Evolutionary conservation across 2,113 vertebrate genomes (phyloP).

Genomic region (Toxotes jaculatrix): DNA sequence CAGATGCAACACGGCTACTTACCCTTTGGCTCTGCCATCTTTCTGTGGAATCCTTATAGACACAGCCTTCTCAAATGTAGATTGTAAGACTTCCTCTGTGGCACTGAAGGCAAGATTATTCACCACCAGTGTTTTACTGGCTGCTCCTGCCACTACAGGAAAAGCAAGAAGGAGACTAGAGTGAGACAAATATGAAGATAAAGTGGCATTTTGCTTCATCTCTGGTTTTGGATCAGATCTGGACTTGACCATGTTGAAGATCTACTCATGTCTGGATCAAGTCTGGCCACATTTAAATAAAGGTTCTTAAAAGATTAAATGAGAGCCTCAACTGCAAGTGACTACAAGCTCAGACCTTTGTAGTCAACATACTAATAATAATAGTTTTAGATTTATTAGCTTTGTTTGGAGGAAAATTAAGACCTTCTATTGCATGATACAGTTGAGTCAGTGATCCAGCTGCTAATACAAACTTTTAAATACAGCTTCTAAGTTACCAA

Average conservation of each 20-base stretch:
- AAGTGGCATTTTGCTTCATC: not conserved
- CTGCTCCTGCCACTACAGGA: not conserved
- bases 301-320: too few relatives aligned
- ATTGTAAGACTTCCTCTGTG: constrained; percentile 90
- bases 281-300: too few relatives aligned
- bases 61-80: constrained; percentile 92
- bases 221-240: constrained; percentile 16
- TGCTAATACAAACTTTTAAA: too few relatives aligned
- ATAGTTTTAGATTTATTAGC: too few relatives aligned
- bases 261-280: too few relatives aligned
- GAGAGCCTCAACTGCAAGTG: too few relatives aligned
- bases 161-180: not conserved
- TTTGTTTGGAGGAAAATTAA: too few relatives aligned
- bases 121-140: constrained; percentile 89
- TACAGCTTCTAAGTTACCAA: too few relatives aligned
- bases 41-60: constrained; percentile 92
- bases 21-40: constrained; percentile 95
- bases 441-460: too few relatives aligned
- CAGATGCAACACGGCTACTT: constrained; percentile 1
- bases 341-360: too few relatives aligned
- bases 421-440: too few relatives aligned
- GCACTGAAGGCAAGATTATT: constrained; percentile 94
- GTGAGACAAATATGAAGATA: not conserved
- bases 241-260: constrained; percentile 9
- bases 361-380: too few relatives aligned